phyloP scores from a whole-genome alignment of 2,113 vertebrate species.

The Pseudopipra pipra region DNA sequence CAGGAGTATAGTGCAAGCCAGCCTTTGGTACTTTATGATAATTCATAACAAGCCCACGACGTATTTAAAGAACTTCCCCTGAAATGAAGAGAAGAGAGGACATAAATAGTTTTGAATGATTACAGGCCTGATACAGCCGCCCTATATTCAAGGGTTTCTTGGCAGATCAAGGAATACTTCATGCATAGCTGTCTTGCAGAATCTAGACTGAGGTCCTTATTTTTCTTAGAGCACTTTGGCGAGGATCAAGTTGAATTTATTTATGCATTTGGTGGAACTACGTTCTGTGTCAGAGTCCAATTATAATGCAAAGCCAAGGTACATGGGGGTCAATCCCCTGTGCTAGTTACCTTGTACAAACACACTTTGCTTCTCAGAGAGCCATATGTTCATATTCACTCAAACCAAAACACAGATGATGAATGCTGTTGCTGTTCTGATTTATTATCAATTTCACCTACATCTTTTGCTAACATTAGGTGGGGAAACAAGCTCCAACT shows the following conservation, averaged over 20 bases:
- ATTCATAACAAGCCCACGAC: neutral
- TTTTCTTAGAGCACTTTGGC: neutral
- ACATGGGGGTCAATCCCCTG: neutral
- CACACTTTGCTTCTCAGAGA: neutral
- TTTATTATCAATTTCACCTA: neutral
- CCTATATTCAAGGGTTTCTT: neutral
- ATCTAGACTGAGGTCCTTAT: neutral
- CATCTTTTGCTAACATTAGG: neutral
- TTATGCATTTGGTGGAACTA: neutral
- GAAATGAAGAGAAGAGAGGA: neutral
- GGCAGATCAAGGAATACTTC: neutral
- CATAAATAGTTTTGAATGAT: neutral
- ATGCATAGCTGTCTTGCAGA: neutral
- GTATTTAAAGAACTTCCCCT: neutral
- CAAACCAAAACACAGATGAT: neutral
- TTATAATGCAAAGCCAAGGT: neutral
- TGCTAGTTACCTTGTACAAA: neutral
- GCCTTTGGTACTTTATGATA: neutral
- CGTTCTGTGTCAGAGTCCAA: neutral
- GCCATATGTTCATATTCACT: neutral
- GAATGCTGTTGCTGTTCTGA: neutral
- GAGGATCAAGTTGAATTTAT: neutral
- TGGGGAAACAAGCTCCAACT: neutral
- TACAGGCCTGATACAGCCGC: neutral
- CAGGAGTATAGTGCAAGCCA: neutral